Evolutionary conservation across 2,113 vertebrate genomes (phyloP), one percentile per base, ranked within the genome.

Genomic region (Colaptes auratus): DNA sequence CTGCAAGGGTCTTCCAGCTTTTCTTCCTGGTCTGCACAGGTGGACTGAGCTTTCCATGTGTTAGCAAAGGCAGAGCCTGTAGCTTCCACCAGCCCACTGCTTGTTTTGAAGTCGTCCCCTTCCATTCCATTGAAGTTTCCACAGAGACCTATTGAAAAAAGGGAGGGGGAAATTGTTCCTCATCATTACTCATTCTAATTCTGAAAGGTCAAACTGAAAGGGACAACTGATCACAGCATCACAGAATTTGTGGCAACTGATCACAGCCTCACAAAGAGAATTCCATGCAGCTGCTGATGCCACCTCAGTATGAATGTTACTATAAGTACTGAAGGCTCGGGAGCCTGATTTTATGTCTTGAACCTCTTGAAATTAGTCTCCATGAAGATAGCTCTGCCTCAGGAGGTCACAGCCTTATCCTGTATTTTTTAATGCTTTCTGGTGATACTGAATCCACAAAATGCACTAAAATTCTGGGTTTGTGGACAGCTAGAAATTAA

Each of bases 91-190:
- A 99, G 96, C 14, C 98, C 99, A 1, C 98, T 97, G 7, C 95
- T 96, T 6, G 98, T 98, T 97, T 89, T 98, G 94, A 99, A 98
- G 67, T 99, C 99, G 76, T 99, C 99, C 25, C 88, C 86, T 89
- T 98, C 97, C 76, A 98, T 90, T 94, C 98, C 98, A 12, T 99
- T 99, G 96, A 98, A 99, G 97, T 99, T 98, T 61, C 99, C 99
- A 91, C 99, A 99, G 91, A 99, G 98, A 86, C 99, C 99, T 99
- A 46, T 91, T 71, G 9, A 42, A 85, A n/a, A 73, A 93, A 86
- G 25, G 46, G 61, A 35, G 42, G 12, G 30, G 64, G 39, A 87
- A 28, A 7, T 53, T 39, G 71, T 46, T 72, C 23, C 13, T 82
- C 50, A 36, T 56, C 55, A 36, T 50, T 83, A 77, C 15, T 71